These are phyloP conservation scores for Hecatera dysodea DNA, from an alignment of 2,888 invertebrate genomes.

Conservation along the genomic window DNA sequence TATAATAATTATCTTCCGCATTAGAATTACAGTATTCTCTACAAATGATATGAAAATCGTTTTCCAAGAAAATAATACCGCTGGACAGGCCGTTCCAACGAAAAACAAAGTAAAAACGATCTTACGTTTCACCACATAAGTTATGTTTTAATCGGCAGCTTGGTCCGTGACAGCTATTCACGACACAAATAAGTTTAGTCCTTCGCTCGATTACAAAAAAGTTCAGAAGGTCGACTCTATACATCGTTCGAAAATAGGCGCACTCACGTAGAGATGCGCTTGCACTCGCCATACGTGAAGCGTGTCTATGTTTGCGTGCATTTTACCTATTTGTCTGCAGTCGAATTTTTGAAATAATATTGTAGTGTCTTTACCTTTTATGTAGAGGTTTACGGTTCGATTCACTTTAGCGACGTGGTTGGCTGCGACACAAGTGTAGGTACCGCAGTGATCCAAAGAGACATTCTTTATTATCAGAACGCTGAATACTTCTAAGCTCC, in stretches of 20 bases:
- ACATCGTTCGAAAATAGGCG: not conserved
- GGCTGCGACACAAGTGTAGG: slow-evolving; percentile 93
- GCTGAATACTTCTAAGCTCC: slow-evolving; percentile 93
- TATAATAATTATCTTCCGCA: not conserved
- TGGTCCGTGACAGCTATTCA: not conserved
- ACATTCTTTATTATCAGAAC: slow-evolving; percentile 94
- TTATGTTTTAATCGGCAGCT: not conserved
- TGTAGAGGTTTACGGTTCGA: slow-evolving; percentile 93
- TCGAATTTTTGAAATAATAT: not conserved
- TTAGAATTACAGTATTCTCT: not conserved
- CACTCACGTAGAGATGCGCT: not conserved
- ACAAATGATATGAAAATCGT: not conserved
- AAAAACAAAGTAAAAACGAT: not conserved
- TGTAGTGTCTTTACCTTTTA: slow-evolving; percentile 91
- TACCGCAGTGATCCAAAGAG: slow-evolving; percentile 93
- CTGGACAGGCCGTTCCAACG: not conserved
- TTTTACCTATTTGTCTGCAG: not conserved
- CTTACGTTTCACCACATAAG: not conserved
- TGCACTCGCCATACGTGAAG: slow-evolving; percentile 4
- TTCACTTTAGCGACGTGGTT: slow-evolving; percentile 94
- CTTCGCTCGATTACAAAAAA: not conserved
- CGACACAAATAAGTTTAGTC: slow-evolving; percentile 12
- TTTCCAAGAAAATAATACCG: not conserved
- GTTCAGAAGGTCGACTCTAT: not conserved
- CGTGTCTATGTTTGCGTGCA: not conserved